Base-by-base conservation (phyloP, 1,140 invertebrate species). In the Stegodyphus dumicola region DNA sequence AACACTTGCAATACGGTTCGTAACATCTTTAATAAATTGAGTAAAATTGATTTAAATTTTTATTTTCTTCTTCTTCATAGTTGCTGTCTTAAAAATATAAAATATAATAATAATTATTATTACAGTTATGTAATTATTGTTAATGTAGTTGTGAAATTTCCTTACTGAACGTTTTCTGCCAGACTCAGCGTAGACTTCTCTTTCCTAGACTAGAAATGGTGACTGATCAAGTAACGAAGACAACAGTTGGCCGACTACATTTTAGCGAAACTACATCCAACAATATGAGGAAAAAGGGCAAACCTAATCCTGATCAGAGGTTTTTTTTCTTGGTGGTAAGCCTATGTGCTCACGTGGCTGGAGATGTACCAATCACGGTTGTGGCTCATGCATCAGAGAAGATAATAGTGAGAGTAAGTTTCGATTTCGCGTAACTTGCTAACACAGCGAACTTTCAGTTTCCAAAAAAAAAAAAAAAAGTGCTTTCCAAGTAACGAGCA, bases 181-280 rank as follows among this genome's bases (percentile, higher is more conserved):
- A 64, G 67, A n/a, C 15, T 81, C 52, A 48, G 53, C 10, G n/a
- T 17, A 87, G 79, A 52, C 56, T 60, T 48, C n/a, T 64, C 18
- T 89, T 9, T 80, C 66, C 64, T 88, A 97, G 96, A 87, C 93
- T 99, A 87, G 97, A 98, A 89, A 90, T 99, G 48, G 79, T 88
- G 49, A 87, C 89, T n/a, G 90, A 92, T n/a, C 90, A 91, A 88
- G 90, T 91, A 65, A 90, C 90, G 11, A 92, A 93, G 87, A 88
- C 99, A 49, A 99, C 98, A 0, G 97, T 99, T 4, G 98, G 97
- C 0, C 92, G 98, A 56, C 92, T 99, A 10, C 98, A 99, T 91
- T 99, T 99, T 91, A 98, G 96, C 75, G 98, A 99, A 91, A 99
- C 98, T 0, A 99, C 98, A 0, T 96, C 96, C 85, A 99, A 99